Evolutionary conservation across 2,113 vertebrate species (phyloP).

Genomic region (Hypanus sabinus): DNA sequence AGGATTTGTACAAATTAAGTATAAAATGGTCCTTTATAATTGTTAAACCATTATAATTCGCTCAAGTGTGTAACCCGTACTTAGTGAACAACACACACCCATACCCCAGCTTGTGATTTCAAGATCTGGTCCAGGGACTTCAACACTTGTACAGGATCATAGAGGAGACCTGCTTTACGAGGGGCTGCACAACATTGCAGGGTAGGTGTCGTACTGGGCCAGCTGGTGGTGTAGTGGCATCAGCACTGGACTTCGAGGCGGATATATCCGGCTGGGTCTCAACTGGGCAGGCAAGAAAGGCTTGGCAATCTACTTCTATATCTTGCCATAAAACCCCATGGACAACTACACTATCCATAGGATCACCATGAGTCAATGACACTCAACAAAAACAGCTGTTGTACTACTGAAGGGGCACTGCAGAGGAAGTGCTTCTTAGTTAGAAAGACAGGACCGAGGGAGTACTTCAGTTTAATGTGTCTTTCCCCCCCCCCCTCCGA

Average conservation of each 20-base stretch:
- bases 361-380: too few species aligned
- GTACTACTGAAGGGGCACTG: not conserved
- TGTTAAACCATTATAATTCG: not conserved
- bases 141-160: not conserved
- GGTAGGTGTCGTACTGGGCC: too few species aligned
- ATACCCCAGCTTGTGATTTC: not conserved
- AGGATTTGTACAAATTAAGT: not conserved
- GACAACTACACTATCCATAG: too few species aligned
- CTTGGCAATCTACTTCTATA: too few species aligned
- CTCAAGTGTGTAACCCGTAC: not conserved
- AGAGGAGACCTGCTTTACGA: not conserved
- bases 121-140: not conserved
- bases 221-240: too few species aligned
- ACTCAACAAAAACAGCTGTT: too few species aligned
- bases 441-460: not conserved
- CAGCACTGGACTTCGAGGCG: too few species aligned
- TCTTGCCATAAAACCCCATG: too few species aligned
- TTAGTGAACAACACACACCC: not conserved
- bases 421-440: not conserved
- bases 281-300: too few species aligned
- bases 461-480: not conserved
- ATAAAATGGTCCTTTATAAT: not conserved
- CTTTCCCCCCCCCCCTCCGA: not conserved
- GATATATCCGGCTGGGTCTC: too few species aligned
- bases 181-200: not conserved